Conservation (phyloP, 2,113 vertebrate species). For the Microcebus tavaratra region DNA sequence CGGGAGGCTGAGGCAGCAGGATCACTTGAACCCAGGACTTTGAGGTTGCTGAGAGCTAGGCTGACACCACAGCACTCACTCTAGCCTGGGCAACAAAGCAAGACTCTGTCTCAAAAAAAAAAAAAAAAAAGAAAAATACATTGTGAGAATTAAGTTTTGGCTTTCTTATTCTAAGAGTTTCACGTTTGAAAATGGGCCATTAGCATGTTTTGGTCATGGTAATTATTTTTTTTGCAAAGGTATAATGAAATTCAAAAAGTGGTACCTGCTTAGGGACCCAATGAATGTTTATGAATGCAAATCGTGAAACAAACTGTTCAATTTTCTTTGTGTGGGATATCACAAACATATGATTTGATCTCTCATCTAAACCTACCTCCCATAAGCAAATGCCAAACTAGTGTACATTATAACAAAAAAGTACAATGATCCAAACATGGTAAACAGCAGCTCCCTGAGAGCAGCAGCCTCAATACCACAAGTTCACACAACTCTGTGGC, state of each 20-base stretch:
- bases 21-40: no score
- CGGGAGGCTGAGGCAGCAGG: no score
- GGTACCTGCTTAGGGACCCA: not conserved
- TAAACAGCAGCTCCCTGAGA: not conserved
- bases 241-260: not conserved
- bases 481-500: not conserved
- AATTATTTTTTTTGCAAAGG: not conserved
- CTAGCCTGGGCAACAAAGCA: no score
- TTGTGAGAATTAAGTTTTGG: not conserved
- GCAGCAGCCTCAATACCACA: rapidly evolving
- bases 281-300: not conserved
- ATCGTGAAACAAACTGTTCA: not conserved
- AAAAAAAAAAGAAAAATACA: not conserved
- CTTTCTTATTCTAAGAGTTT: not conserved
- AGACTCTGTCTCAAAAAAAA: no score
- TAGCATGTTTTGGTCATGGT: not conserved
- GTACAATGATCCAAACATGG: rapidly evolving
- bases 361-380: not conserved
- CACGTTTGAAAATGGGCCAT: not conserved
- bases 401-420: not conserved
- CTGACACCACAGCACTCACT: no score
- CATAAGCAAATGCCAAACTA: not conserved
- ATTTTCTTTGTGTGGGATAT: not conserved
- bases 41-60: no score
- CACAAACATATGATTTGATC: not conserved